A percentile compares a stretch with the other conserved stretches of the same genome.
phyloP scores from a whole-genome alignment of 2,797 vertebrate genomes.

The Fratercula arctica region DNA sequence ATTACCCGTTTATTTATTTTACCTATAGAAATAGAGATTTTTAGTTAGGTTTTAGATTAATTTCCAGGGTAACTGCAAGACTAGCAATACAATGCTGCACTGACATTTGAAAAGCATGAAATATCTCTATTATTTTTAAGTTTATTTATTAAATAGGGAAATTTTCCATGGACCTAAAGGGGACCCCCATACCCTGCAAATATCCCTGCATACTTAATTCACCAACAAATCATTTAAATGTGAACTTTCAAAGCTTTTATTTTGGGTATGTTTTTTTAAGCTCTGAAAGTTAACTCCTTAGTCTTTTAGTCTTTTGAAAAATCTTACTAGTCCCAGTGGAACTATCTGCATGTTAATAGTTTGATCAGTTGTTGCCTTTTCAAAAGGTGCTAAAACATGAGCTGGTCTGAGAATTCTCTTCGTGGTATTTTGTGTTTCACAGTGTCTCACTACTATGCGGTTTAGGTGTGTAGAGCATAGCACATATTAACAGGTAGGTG shows the following conservation, averaged over 20 bases:
- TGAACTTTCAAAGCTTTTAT: neutral
- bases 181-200: fast-evolving
- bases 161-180: neutral
- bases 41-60: neutral
- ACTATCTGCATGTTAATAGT: neutral
- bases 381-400: neutral
- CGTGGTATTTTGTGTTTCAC: neutral
- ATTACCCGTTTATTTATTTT: neutral
- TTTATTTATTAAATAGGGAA: neutral
- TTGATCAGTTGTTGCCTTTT: neutral
- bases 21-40: neutral
- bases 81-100: neutral
- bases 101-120: neutral
- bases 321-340: neutral
- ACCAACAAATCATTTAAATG: neutral
- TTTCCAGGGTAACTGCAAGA: neutral
- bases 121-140: neutral
- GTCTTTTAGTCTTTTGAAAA: neutral
- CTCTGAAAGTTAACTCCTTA: neutral
- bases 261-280: neutral
- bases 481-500: neutral
- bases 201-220: neutral
- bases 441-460: neutral
- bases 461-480: neutral
- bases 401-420: neutral